These are phyloP conservation scores for Trichopoda pennipes DNA, from an alignment of 2,888 invertebrate genomes.

Conservation along the genomic window DNA sequence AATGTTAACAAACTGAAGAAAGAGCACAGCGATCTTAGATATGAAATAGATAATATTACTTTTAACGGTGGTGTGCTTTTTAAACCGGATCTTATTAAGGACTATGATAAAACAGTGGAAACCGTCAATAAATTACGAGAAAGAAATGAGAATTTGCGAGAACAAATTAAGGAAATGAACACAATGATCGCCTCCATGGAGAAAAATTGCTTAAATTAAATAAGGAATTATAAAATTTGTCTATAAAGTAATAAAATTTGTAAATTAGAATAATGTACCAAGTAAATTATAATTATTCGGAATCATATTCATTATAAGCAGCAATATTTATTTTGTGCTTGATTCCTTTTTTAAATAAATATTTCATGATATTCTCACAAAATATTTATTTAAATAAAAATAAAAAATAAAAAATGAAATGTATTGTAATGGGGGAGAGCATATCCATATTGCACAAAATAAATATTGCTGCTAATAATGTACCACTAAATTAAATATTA, in stretches of 20 bases:
- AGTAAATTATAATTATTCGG: too few species aligned
- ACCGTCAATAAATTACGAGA: slow-evolving; percentile 55
- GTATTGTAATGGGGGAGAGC: too few species aligned
- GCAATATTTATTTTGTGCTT: too few species aligned
- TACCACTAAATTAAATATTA: too few species aligned
- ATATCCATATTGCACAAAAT: too few species aligned
- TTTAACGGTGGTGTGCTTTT: slow-evolving; percentile 75
- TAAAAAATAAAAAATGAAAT: too few species aligned
- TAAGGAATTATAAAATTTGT: neutral
- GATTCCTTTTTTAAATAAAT: too few species aligned
- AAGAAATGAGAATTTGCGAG: slow-evolving; percentile 64
- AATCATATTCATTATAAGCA: too few species aligned
- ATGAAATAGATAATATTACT: slow-evolving; percentile 69
- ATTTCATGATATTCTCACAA: too few species aligned
- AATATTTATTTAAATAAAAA: too few species aligned
- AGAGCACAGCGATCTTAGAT: slow-evolving; percentile 69
- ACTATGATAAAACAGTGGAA: slow-evolving; percentile 75
- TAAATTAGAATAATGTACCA: neutral
- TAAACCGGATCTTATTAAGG: slow-evolving; percentile 75
- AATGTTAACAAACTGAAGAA: slow-evolving; percentile 71
- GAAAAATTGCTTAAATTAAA: neutral
- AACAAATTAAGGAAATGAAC: slow-evolving; percentile 23
- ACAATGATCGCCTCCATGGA: slow-evolving; percentile 26
- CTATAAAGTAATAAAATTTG: slow-evolving; percentile 26
- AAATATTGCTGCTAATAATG: too few species aligned